Evolutionary conservation across 2,888 invertebrate genomes (phyloP), one percentile per base, ranked within the genome.

Genomic region (Exocentrus adspersus): DNA sequence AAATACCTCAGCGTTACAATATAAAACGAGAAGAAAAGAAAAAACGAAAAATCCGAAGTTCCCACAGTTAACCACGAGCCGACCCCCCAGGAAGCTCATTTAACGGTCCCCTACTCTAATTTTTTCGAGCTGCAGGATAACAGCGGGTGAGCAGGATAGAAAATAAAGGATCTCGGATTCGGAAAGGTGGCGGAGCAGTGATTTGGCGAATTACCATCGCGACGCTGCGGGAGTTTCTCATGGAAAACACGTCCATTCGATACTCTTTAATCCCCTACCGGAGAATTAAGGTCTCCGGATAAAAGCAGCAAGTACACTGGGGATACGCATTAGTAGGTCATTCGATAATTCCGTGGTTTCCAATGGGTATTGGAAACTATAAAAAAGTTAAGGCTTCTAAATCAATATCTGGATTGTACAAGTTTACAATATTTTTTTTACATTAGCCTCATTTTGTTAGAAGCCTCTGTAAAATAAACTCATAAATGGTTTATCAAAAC

Each of bases 151-250:
- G n/a, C 42, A 43, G 41, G 54, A 41, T 41, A 43, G 43, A 19
- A n/a, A 54, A 28, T 54, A 54, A 42, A 17, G 41, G 37, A 32
- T 32, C 30, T 20, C 16, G 10, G 32, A 46, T 30, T 5, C 28
- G 19, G 9, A 12, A 54, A 57, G 57, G 46, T 57, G 32, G 46
- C 30, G 43, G 57, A 12, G 32, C 21, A 43, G 57, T 57, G 57
- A 57, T 57, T 57, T 57, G 24, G 57, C 46, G 46, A 57, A 57
- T 57, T 57, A 57, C 45, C 45, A 24, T 57, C 57, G 57, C n/a
- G 17, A 14, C 46, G 17, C 46, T 1, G 57, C 32, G 32, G 21
- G 28, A 30, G 28, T 57, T 57, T 32, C 30, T 46, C 57, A 30
- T 57, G 45, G 46, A 57, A 51, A 51, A 46, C 43, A 57, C 57